Conservation (phyloP, 2,797 vertebrate species). For the Pelochelys cantorii region DNA sequence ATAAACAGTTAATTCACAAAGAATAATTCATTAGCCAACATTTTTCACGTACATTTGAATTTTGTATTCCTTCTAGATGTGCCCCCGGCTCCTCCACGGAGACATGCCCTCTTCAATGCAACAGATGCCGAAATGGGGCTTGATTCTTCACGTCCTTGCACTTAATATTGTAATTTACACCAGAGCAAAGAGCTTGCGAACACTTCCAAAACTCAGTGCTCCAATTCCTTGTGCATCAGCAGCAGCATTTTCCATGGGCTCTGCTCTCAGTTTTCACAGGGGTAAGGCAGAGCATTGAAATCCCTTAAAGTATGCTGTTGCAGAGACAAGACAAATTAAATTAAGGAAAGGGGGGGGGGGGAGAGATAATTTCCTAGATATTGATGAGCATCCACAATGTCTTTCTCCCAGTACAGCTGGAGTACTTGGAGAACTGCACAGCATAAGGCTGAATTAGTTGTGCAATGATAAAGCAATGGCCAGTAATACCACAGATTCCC, state of each 20-base stretch:
- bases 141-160: neutral
- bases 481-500: neutral
- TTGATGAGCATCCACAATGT: neutral
- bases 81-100: neutral
- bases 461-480: neutral
- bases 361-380: neutral
- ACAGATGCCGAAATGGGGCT: neutral
- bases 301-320: neutral
- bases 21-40: conserved; percentile 23
- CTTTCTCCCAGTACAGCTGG: accelerated
- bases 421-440: neutral
- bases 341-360: neutral
- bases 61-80: neutral
- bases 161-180: neutral
- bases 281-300: neutral
- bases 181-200: neutral
- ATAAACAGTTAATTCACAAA: neutral
- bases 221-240: neutral
- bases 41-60: conserved; percentile 15
- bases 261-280: neutral
- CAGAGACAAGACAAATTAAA: neutral
- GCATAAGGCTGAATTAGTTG: neutral
- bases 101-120: neutral
- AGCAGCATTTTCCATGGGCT: neutral
- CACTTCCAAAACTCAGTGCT: neutral